Conservation (phyloP, 2,113 vertebrate species). For the Perccottus glenii region DNA sequence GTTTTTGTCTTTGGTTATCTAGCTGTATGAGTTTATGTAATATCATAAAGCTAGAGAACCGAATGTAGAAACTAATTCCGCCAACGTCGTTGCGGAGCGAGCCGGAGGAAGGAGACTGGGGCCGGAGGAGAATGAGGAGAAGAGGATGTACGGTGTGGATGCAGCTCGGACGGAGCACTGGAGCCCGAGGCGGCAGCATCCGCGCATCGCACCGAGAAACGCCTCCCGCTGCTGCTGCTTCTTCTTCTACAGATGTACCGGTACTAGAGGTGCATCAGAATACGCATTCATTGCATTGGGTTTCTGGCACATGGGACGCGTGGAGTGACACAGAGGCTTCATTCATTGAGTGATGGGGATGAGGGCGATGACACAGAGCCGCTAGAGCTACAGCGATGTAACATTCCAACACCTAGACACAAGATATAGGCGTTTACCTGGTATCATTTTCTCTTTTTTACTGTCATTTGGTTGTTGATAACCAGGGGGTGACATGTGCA, state of each 20-base stretch:
- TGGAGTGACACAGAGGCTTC: conserved; percentile 66
- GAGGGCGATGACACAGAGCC: conserved; percentile 39
- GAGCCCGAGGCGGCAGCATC: conserved; percentile 44
- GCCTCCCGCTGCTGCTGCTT: conserved; percentile 22
- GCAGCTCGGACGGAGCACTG: conserved; percentile 53
- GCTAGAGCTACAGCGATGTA: conserved; percentile 32
- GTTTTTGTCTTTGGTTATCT: conserved; percentile 99
- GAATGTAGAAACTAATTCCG: conserved; percentile 91
- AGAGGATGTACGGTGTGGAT: conserved; percentile 53
- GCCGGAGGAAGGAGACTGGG: conserved; percentile 32
- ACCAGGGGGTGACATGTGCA: conserved; percentile 46
- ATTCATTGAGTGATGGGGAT: conserved; percentile 52
- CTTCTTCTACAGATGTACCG: conserved; percentile 31
- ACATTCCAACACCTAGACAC: conserved; percentile 2
- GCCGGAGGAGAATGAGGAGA: conserved; percentile 20
- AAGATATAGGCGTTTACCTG: neutral
- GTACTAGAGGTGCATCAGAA: conserved; percentile 26
- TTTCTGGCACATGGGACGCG: conserved; percentile 25
- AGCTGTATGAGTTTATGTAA: conserved; percentile 98
- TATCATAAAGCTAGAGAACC: conserved; percentile 99
- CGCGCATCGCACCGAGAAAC: conserved; percentile 52
- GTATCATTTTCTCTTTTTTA: conserved; percentile 14
- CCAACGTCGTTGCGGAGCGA: conserved; percentile 64
- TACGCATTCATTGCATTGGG: conserved; percentile 38
- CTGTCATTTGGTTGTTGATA: conserved; percentile 36